These are phyloP conservation scores for Lytechinus variegatus DNA, from an alignment of 35 echinoderm and acorn worm genomes.

Conservation along the genomic window DNA sequence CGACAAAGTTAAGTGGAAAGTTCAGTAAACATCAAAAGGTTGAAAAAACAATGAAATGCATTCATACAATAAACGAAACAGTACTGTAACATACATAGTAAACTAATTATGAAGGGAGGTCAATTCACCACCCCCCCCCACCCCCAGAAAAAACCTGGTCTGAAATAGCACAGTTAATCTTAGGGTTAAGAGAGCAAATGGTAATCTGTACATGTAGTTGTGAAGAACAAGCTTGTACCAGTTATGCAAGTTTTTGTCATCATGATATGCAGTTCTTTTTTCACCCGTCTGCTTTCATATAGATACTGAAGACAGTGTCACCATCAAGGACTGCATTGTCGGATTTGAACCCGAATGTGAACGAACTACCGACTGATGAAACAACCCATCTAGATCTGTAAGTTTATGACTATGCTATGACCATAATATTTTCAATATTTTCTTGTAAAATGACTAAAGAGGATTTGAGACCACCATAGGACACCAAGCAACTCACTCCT, in stretches of 20 bases:
- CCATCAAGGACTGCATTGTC: slow-evolving; percentile 59
- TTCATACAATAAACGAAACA: not conserved
- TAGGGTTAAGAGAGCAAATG: not conserved
- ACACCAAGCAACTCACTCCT: too few relatives aligned
- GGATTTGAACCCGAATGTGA: slow-evolving; percentile 61
- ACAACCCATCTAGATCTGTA: slow-evolving; percentile 45
- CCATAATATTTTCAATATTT: too few relatives aligned
- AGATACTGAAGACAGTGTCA: slow-evolving; percentile 53
- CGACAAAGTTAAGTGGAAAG: too few relatives aligned
- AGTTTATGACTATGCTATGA: not conserved
- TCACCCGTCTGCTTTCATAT: not conserved
- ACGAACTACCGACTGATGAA: slow-evolving; percentile 40
- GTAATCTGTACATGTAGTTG: not conserved
- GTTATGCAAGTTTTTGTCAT: not conserved
- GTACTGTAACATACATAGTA: too few relatives aligned
- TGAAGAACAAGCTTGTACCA: not conserved
- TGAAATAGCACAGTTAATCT: not conserved
- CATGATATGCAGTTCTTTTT: not conserved
- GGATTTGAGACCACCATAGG: too few relatives aligned
- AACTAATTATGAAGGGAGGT: too few relatives aligned
- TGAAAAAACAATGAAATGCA: not conserved
- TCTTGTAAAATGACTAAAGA: too few relatives aligned
- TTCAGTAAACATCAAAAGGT: too few relatives aligned
- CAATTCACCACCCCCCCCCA: too few relatives aligned
- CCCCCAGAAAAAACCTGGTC: not conserved